These are phyloP conservation scores for Australoheros facetus DNA, from an alignment of 2,797 vertebrate genomes.

Conservation along the genomic window DNA sequence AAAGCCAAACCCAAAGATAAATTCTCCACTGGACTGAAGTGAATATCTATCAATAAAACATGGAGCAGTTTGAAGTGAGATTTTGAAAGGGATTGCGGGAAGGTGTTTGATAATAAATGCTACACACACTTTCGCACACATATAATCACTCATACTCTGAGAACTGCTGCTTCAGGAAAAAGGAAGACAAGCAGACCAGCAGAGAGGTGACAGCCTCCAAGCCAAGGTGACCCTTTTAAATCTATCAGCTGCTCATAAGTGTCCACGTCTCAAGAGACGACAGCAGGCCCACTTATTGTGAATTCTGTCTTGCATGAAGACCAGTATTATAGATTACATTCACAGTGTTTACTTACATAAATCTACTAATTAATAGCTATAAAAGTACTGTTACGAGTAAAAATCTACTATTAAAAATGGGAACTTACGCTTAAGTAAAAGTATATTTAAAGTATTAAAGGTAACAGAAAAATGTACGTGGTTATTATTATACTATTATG, in stretches of 20 bases:
- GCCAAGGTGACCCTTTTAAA: conserved; percentile 75
- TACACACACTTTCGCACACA: background rate
- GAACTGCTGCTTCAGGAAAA: conserved; percentile 44
- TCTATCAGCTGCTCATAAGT: conserved; percentile 44
- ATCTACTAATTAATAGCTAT: background rate
- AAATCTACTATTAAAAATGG: background rate
- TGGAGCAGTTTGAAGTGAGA: conserved; percentile 44
- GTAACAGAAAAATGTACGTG: no score
- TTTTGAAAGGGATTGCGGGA: conserved; percentile 14
- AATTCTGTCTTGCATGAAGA: conserved; percentile 11
- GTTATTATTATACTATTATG: no score
- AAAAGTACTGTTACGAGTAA: background rate
- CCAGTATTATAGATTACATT: background rate
- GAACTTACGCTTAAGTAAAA: background rate
- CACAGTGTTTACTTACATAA: background rate
- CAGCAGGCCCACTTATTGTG: conserved; percentile 20
- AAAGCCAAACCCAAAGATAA: conserved; percentile 43
- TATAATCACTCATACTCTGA: conserved; percentile 30
- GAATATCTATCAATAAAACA: conserved; percentile 56
- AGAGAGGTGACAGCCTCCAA: conserved; percentile 48
- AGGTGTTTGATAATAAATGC: conserved; percentile 16
- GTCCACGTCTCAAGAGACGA: conserved; percentile 9
- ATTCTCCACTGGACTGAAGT: conserved; percentile 43
- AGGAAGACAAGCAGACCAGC: conserved; percentile 15
- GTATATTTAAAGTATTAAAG: no score